Evolutionary conservation across 2,888 invertebrate genomes (phyloP), one percentile per base, ranked within the genome.

Genomic region (Pseudoips prasinana): DNA sequence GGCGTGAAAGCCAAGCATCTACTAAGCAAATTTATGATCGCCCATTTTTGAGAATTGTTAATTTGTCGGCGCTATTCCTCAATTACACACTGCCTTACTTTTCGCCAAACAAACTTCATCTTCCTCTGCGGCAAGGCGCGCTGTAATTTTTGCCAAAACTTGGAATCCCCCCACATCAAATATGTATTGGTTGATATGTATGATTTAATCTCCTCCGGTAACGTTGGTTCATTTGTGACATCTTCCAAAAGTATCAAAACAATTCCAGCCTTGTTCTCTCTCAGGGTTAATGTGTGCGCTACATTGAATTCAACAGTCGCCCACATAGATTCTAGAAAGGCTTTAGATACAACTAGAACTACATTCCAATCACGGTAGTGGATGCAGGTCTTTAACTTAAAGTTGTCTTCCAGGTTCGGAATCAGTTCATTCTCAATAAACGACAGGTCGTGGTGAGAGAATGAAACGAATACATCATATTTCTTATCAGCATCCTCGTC

Each of bases 161-260:
- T 92, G 0, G 92, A 92, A 57, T 96, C 95, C 0, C 92, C 94
- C 93, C 94, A 95, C 49, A 93, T 92, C 1, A 96, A 88, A 52
- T 95, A 96, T 0, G 95, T 96, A 58, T 95, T 95, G 68, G 92
- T 93, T 24, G 91, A 90, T 2, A 96, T 77, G 62, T 95, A 95
- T 0, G 60, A 49, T 0, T 91, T 89, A 48, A 92, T 90, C 8
- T 95, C 65, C 0, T 51, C 48, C 0, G 64, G 55, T 0, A 58
- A 17, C 0, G 47, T 80, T 0, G 51, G 42, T 47, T 93, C 92
- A 8, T 93, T 73, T 11, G 87, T 69, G 0, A 91, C 87, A 7
- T 62, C 64, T 8, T 68, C 69, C 0, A 93, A 92, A 33, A 93
- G 90, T 1, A 95, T 77, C 1, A 96, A 88, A 0, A 95, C 86